Percentiles rank a stretch among this genome's conserved stretches.
phyloP scores from a whole-genome alignment of 2,797 vertebrate genomes.

The Melanotaenia maccullochi region DNA sequence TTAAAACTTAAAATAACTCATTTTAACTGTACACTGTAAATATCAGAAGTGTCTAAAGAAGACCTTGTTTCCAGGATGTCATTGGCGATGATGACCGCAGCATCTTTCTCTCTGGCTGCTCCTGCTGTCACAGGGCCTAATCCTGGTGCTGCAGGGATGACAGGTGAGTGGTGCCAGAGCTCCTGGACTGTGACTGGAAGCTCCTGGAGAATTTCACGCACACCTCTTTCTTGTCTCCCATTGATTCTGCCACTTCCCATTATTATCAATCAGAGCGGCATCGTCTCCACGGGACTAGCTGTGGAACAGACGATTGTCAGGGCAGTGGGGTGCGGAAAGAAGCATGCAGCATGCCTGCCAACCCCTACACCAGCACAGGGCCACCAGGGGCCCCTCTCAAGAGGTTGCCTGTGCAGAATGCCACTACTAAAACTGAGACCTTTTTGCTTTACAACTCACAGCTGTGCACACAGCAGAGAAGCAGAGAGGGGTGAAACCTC shows the following conservation, averaged over 20 bases:
- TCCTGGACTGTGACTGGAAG: conserved; percentile 77
- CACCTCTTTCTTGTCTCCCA: conserved; percentile 80
- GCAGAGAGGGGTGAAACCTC: conserved; percentile 64
- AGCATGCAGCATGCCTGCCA: conserved; percentile 56
- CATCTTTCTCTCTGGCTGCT: conserved; percentile 63
- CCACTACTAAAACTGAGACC: conserved; percentile 65
- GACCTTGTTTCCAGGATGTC: conserved; percentile 65
- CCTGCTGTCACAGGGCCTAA: conserved; percentile 72
- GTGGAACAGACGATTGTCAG: conserved; percentile 57
- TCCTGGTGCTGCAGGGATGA: conserved; percentile 74
- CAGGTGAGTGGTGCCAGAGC: conserved; percentile 79
- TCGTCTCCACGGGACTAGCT: conserved; percentile 67
- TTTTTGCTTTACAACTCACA: conserved; percentile 56
- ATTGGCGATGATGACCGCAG: conserved; percentile 56
- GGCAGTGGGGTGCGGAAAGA: conserved; percentile 67
- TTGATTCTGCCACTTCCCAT: conserved; percentile 87
- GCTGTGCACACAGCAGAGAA: conserved; percentile 41
- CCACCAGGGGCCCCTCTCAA: conserved; percentile 60
- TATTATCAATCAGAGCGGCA: conserved; percentile 83
- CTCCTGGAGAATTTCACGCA: conserved; percentile 73
- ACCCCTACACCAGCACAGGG: conserved; percentile 43
- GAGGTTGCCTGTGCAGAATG: conserved; percentile 64
- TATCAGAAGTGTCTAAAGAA: conserved; percentile 40
- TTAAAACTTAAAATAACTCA: background rate
- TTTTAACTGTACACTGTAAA: conserved; percentile 14